A percentile compares a stretch with the other conserved stretches of the same genome.
Conservation (phyloP, 2,888 invertebrate genomes). For the Drosophila robusta region DNA sequence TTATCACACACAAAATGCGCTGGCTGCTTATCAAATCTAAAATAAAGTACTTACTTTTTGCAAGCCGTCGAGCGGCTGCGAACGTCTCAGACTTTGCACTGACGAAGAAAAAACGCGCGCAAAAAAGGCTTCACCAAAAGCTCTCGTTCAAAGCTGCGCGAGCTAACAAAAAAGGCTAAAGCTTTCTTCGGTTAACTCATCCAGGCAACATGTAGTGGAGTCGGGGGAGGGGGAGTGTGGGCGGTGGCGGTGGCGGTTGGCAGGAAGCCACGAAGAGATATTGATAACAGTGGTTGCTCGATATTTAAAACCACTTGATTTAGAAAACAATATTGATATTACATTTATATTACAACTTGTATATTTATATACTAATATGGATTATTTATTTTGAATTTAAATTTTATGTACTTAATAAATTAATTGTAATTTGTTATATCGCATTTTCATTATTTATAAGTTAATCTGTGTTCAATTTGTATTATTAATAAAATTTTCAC, state of each 20-base stretch:
- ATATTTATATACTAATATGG: too few relatives aligned
- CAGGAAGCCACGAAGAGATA: not conserved
- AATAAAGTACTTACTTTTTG: constrained; percentile 51
- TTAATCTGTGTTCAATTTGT: too few relatives aligned
- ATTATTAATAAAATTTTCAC: too few relatives aligned
- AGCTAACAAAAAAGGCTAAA: constrained; percentile 23
- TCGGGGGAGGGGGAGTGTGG: not conserved
- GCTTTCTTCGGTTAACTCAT: constrained; percentile 33
- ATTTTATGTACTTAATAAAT: too few relatives aligned
- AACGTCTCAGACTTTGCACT: constrained; percentile 50
- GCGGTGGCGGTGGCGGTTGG: not conserved
- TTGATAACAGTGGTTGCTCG: not conserved
- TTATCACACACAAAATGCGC: constrained; percentile 38
- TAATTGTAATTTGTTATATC: too few relatives aligned
- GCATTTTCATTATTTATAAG: too few relatives aligned
- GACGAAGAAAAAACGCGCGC: constrained; percentile 25
- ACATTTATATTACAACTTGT: too few relatives aligned
- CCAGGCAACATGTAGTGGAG: constrained; percentile 25
- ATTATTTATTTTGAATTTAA: too few relatives aligned
- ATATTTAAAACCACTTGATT: not conserved
- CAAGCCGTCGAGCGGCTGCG: constrained; percentile 22
- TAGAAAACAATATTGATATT: too few relatives aligned
- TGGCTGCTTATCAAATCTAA: constrained; percentile 48
- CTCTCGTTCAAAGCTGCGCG: constrained; percentile 27
- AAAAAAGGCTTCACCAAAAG: constrained; percentile 40